Base-by-base conservation (phyloP, 2,113 vertebrate genomes). In the Alligator mississippiensis region DNA sequence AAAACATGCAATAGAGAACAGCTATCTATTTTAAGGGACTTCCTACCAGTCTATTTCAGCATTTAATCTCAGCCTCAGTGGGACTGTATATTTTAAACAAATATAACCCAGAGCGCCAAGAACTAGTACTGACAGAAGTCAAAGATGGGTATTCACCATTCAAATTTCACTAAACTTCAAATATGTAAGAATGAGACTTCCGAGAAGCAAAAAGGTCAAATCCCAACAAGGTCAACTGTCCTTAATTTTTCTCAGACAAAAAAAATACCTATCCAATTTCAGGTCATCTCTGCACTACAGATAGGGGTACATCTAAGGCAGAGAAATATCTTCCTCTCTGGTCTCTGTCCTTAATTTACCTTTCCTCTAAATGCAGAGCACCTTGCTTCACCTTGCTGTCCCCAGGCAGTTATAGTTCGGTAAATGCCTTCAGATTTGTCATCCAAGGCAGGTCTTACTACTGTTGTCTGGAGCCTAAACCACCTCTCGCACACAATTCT, bases 401-500 rank as follows among this genome's bases (percentile, higher is more conserved):
- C 47, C 47, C 47, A 47, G 47, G 9, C 47, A 47, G 47, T 47
- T 47, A 47, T 47, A 47, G 47, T 47, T 47, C 47, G 9, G 47
- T 47, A 47, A 47, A 9, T 47, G 47, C 47, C 47, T 47, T 47
- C 9, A 9, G 47, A 47, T 9, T 58, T 74, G 54, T 38, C 25
- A 34, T 21, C 74, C 70, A 68, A 75, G 66, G 77, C 63, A 75
- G 84, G 27, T 14, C 4, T 3, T 2, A 9, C 4, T 62, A 57
- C 2, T 28, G 6, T 3, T 59, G 25, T 55, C 57, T 61, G 10
- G 16, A 13, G 61, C n/a, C 80, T 75, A 77, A 4, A 1, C 0
- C 81, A 54, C 9, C 24, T 4, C 6, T 3, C 3, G 0, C 19
- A 9, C 66, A 28, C 87, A 78, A 87, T 15, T 16, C 0, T 0